phyloP scores from a whole-genome alignment of 2,113 vertebrate species.

The Pseudolaguvia tuberculata region DNA sequence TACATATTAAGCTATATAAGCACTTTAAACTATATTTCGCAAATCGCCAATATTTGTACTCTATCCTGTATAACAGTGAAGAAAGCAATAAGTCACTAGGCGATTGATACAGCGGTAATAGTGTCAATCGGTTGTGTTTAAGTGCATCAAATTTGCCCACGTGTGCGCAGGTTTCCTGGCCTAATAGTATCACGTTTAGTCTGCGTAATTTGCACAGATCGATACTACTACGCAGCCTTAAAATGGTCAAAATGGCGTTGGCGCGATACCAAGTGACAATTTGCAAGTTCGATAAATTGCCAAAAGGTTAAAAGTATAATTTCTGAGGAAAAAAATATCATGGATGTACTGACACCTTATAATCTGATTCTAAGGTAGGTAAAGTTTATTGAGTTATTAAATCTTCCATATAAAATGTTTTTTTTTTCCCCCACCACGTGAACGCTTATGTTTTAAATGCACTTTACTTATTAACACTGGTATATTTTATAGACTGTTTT shows the following conservation, averaged over 20 bases:
- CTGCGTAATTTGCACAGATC: not conserved
- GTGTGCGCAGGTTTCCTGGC: not conserved
- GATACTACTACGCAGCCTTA: not conserved
- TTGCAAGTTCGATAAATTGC: not conserved
- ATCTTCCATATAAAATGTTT: not conserved
- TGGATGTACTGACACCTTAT: not conserved
- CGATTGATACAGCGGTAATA: not conserved
- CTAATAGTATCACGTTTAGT: not conserved
- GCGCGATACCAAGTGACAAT: not conserved
- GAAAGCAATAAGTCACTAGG: not conserved
- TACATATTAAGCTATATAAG: not conserved
- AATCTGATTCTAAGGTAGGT: slow-evolving; percentile 1
- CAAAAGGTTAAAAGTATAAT: not conserved
- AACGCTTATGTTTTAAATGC: not conserved
- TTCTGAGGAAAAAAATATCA: not conserved
- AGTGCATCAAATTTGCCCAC: not conserved
- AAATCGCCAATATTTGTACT: not conserved
- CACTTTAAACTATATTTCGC: not conserved
- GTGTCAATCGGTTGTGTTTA: not conserved
- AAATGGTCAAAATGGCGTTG: slow-evolving; percentile 8
- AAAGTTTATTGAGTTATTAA: not conserved
- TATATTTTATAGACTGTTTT: slow-evolving; percentile 21
- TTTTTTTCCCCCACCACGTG: too few relatives aligned
- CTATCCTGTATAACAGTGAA: not conserved
- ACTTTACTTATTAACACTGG: not conserved